Base-by-base conservation (phyloP, 2,888 invertebrate genomes). In the Scaptomyza parva region DNA sequence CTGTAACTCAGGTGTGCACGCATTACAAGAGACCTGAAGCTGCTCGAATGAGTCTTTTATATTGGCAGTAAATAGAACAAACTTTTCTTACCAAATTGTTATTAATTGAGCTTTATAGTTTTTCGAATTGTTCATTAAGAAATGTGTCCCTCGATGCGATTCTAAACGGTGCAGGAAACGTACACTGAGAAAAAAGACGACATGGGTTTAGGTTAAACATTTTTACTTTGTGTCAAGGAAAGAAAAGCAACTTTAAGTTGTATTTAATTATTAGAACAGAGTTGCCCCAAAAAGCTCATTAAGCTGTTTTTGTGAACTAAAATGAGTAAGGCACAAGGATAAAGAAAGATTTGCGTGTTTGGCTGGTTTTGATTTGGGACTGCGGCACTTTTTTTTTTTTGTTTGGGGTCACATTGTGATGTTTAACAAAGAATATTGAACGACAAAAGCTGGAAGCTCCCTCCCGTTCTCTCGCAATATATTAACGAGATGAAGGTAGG, bases 41-140 rank as follows among this genome's bases (percentile, higher is more conserved):
- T 30, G 22, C 35, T 43, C 41, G 14, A 18, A 18, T 39, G 55
- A 41, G 50, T 62, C 64, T 44, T 67, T 58, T 58, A 47, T 41
- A 66, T 61, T 50, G 61, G 33, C 33, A 33, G 40, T 70, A 66
- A 72, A 55, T 72, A 52, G 58, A 22, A 18, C 37, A 53, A 86
- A 81, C 68, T 69, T 88, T 82, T 62, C 45, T 52, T 53, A 35
- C 76, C 76, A 84, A 88, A 84, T 84, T 86, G 87, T 88, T 84
- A 84, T 86, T 88, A 88, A 81, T 88, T 86, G 80, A 54, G 84
- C 81, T 86, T 88, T 81, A 88, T 81, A 84, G 82, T 86, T 86
- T 72, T 84, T 61, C 82, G 67, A 82, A 78, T 55, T 63, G 63
- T 81, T 87, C 70, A 82, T 86, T 78, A 78, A 58, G 58, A 72